These are phyloP conservation scores for Anhinga rufa DNA, from an alignment of 2,113 vertebrate genomes.

Conservation along the genomic window DNA sequence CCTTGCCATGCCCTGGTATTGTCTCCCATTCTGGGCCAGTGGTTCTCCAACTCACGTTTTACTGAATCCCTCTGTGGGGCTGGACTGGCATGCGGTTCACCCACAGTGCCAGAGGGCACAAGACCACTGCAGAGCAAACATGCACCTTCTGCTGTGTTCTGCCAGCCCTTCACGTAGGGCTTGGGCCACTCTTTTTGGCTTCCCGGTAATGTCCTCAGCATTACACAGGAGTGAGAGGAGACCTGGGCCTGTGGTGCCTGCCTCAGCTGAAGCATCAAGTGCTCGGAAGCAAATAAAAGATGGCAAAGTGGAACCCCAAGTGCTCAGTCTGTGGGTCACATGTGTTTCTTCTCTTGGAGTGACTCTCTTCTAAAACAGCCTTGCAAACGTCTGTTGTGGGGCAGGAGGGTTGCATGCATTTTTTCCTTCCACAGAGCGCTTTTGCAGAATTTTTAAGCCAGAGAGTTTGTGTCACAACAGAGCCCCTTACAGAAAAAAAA, in stretches of 20 bases:
- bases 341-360: not conserved
- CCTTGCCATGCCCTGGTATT: not conserved
- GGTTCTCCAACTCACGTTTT: not conserved
- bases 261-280: not conserved
- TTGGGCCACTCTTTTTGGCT: not conserved
- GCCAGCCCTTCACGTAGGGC: not conserved
- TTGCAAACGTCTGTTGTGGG: not conserved
- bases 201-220: fast-evolving
- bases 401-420: not conserved
- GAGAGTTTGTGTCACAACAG: not conserved
- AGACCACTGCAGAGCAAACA: not conserved
- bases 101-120: not conserved
- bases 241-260: not conserved
- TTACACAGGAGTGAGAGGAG: not conserved
- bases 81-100: too few relatives aligned
- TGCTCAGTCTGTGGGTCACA: not conserved
- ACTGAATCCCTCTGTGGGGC: not conserved
- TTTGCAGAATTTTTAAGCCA: not conserved
- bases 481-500: not conserved
- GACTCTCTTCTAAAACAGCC: not conserved
- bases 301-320: not conserved
- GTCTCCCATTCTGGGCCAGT: not conserved
- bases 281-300: not conserved
- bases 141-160: not conserved
- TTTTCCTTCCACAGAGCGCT: not conserved